Conservation (phyloP, 2,113 vertebrate genomes). For the Saccopteryx leptura region DNA sequence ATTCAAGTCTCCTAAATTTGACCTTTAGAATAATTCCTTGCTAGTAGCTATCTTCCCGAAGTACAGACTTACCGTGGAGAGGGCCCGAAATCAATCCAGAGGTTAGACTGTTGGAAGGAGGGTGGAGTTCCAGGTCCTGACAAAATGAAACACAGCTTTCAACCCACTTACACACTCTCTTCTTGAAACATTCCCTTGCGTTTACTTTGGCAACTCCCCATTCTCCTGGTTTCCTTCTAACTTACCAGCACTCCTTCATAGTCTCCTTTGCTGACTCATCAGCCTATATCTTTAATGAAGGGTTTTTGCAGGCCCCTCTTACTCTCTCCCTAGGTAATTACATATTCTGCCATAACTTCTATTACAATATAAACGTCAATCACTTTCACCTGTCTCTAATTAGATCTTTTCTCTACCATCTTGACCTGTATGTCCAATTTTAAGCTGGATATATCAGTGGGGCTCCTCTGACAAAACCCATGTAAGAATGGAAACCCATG, state of each 20-base stretch:
- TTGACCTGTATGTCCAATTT: neutral
- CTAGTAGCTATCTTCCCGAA: slow-evolving; percentile 12
- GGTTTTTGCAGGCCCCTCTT: neutral
- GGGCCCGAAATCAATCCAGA: slow-evolving; percentile 1
- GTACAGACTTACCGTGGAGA: neutral
- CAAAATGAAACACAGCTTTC: slow-evolving; percentile 72
- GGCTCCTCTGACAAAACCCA: neutral
- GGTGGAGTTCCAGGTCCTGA: slow-evolving; percentile 31
- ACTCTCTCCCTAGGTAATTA: neutral
- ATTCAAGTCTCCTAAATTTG: slow-evolving; percentile 30
- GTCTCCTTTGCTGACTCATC: neutral
- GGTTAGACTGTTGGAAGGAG: slow-evolving; percentile 6
- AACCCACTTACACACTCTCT: neutral
- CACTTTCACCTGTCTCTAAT: neutral
- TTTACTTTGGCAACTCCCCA: slow-evolving; percentile 43
- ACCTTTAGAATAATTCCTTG: slow-evolving; percentile 54
- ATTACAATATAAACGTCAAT: neutral
- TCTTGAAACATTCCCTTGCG: slow-evolving; percentile 9
- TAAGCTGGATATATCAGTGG: neutral
- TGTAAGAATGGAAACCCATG: neutral
- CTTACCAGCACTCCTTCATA: neutral
- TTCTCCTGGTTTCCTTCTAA: slow-evolving; percentile 34
- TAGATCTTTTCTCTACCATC: neutral
- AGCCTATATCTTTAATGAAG: neutral
- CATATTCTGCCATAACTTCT: neutral